A percentile compares a stretch with the other conserved stretches of the same genome.
Evolutionary conservation across 2,113 vertebrate genomes (phyloP).

Genomic region (Dicrurus megarhynchus): DNA sequence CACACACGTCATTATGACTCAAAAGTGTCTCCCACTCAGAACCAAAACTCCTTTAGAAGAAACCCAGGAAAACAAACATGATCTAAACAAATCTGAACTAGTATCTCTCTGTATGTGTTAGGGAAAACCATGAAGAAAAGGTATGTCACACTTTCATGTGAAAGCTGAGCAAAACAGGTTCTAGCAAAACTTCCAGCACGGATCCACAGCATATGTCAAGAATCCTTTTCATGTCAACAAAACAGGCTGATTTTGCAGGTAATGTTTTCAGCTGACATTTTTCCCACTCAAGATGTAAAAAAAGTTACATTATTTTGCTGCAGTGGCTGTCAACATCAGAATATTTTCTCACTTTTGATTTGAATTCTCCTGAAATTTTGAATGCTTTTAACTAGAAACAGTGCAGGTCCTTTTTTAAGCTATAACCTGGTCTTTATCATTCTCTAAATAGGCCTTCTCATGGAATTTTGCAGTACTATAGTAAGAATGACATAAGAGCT

Average conservation of each 20-base stretch:
- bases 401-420: not conserved
- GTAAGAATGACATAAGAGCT: not conserved
- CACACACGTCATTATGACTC: constrained; percentile 5
- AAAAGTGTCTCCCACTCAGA: not conserved
- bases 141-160: not conserved
- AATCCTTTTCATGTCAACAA: not conserved
- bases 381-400: not conserved
- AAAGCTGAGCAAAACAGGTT: not conserved
- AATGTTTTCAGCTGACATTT: not conserved
- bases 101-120: not conserved
- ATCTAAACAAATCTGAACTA: not conserved
- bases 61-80: not conserved
- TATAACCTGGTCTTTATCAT: not conserved
- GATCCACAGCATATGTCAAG: not conserved
- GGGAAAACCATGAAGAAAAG: not conserved
- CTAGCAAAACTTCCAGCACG: not conserved
- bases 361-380: not conserved
- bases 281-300: not conserved
- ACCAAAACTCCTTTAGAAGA: not conserved
- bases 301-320: not conserved
- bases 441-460: not conserved
- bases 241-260: not conserved
- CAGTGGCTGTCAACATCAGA: not conserved
- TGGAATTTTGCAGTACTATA: not conserved
- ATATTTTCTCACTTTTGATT: not conserved